phyloP scores from a whole-genome alignment of 2,888 invertebrate genomes.

The Dryomyza anilis region DNA sequence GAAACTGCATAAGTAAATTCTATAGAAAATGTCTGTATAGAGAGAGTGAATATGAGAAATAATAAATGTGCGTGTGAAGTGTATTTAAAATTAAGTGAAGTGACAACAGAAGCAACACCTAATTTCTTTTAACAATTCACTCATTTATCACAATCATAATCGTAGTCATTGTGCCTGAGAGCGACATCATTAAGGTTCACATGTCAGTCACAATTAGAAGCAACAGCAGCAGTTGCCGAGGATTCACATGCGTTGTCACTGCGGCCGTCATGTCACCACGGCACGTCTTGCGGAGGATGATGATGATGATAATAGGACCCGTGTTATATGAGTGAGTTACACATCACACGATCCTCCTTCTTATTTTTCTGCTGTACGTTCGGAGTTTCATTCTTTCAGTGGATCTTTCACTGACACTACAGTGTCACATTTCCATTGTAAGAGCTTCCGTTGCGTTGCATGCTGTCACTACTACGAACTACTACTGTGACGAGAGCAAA shows the following conservation, averaged over 20 bases:
- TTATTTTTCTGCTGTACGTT: not conserved
- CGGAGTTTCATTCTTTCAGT: not conserved
- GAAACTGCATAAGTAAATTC: too few species aligned
- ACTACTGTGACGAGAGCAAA: not conserved
- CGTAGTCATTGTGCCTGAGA: slow-evolving; percentile 46
- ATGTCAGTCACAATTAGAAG: slow-evolving; percentile 36
- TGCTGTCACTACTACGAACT: not conserved
- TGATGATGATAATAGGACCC: too few species aligned
- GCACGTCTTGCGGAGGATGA: not conserved
- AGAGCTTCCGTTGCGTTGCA: slow-evolving; percentile 17
- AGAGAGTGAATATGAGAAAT: too few species aligned
- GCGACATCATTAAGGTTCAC: slow-evolving; percentile 42
- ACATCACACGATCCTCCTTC: not conserved
- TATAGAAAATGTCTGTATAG: too few species aligned
- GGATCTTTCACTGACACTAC: slow-evolving; percentile 15
- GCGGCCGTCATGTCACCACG: slow-evolving; percentile 16
- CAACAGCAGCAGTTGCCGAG: not conserved
- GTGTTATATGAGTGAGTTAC: too few species aligned
- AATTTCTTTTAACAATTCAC: slow-evolving; percentile 51
- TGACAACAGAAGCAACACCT: slow-evolving; percentile 53
- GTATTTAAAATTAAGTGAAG: too few species aligned
- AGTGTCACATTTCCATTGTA: slow-evolving; percentile 17
- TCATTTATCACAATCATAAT: slow-evolving; percentile 38
- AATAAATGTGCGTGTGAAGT: too few species aligned
- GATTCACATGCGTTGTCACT: slow-evolving; percentile 18